phyloP scores from a whole-genome alignment of 1,140 invertebrate species.

The Contarinia nasturtii region DNA sequence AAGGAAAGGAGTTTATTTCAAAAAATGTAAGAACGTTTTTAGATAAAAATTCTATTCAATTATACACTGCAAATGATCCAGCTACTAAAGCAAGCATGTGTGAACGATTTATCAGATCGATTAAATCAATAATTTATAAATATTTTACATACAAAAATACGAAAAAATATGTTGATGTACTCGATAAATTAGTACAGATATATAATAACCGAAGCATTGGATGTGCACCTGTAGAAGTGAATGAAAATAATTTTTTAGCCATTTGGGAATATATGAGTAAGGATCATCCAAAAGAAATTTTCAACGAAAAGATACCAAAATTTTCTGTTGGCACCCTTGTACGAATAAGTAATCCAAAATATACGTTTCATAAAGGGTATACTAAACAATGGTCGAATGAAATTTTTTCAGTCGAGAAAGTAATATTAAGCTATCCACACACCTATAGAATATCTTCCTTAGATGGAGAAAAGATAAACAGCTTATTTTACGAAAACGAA shows the following conservation, averaged over 20 bases:
- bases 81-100: slow-evolving; percentile 19
- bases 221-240: slow-evolving; percentile 15
- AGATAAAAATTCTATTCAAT: slow-evolving; percentile 15
- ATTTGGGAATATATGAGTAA: background rate
- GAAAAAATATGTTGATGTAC: slow-evolving; percentile 14
- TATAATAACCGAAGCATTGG: slow-evolving; percentile 23
- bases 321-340: no score
- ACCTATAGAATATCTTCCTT: background rate
- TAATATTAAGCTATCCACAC: background rate
- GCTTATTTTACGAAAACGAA: background rate
- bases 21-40: slow-evolving; percentile 12
- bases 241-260: slow-evolving; percentile 1
- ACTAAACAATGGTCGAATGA: slow-evolving; percentile 13
- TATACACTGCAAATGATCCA: slow-evolving; percentile 17
- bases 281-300: background rate
- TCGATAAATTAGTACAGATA: slow-evolving; percentile 14
- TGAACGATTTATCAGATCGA: slow-evolving; percentile 23
- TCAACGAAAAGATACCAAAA: slow-evolving; percentile 13
- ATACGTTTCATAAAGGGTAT: slow-evolving; percentile 14
- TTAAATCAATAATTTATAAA: slow-evolving; percentile 20
- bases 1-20: slow-evolving; percentile 18
- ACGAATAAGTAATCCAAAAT: slow-evolving; percentile 11
- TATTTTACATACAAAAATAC: slow-evolving; percentile 18
- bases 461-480: background rate
- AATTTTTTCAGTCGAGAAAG: slow-evolving; percentile 11